These are phyloP conservation scores for Isotomurus palustris DNA, from an alignment of 2,888 invertebrate genomes.

Conservation along the genomic window DNA sequence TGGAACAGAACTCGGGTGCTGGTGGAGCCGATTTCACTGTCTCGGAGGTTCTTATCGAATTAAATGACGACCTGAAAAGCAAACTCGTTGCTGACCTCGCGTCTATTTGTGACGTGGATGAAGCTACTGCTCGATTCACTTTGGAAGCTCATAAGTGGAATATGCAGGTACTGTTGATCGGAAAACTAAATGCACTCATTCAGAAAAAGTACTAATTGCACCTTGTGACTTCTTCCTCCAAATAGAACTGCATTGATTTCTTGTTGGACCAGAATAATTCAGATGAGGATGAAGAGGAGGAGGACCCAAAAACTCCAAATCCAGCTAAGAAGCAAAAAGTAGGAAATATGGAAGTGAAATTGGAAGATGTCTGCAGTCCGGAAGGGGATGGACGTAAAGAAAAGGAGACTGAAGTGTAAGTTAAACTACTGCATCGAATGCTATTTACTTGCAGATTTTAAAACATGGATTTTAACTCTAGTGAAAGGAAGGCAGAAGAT, in stretches of 20 bases:
- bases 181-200: background rate
- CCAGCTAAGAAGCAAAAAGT: background rate
- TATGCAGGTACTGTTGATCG: slow-evolving; percentile 36
- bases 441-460: too few species aligned
- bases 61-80: slow-evolving; percentile 30
- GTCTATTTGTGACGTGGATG: slow-evolving; percentile 36
- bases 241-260: slow-evolving; percentile 20
- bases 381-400: slow-evolving; percentile 23
- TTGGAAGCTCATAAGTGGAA: slow-evolving; percentile 40
- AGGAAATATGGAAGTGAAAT: background rate
- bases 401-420: slow-evolving; percentile 30
- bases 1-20: background rate
- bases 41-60: slow-evolving; percentile 34
- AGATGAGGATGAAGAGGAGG: slow-evolving; percentile 11
- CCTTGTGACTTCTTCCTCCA: background rate
- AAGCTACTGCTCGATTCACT: slow-evolving; percentile 23
- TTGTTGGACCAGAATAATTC: slow-evolving; percentile 21
- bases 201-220: background rate
- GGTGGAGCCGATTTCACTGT: background rate
- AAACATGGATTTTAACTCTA: slow-evolving; percentile 25
- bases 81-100: slow-evolving; percentile 33
- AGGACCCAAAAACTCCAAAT: background rate
- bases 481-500: slow-evolving; percentile 13
- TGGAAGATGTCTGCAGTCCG: slow-evolving; percentile 14
- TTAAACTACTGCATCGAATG: background rate